Base-by-base conservation (phyloP, 2,797 vertebrate genomes). In the Acanthis flammea region DNA sequence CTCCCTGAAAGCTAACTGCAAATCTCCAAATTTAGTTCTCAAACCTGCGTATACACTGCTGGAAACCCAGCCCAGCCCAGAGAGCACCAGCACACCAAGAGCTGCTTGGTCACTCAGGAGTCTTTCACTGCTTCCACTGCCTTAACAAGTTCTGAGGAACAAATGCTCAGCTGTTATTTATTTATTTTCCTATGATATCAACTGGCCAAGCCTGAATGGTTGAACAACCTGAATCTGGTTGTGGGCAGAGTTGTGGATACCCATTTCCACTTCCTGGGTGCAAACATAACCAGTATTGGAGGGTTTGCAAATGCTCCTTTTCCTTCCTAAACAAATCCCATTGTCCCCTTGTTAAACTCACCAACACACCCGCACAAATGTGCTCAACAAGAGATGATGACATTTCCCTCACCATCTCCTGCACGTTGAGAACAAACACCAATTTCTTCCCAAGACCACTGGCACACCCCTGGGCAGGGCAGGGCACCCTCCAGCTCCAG, bases 341-440 rank as follows among this genome's bases (percentile, higher is more conserved):
- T 6, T 13, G 45, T 31, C 44, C 3, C 12, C 42, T 11, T 4
- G n/a, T 23, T 31, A 11, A 50, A 60, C 10, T 4, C 1, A 31
- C 0, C 1, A 63, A 7, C 16, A 48, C 11, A 16, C 2, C 0
- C 19, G 4, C 2, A 10, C 4, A 8, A 21, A 44, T 0, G 27
- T 4, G 24, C n/a, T 50, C 35, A 39, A 4, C 1, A 10, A 47
- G 60, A 50, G 35, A 13, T 22, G 35, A 27, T 24, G 42, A 4
- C 41, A 35, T 30, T 72, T 37, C 60, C 41, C 35, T 33, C 39
- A 10, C 1, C 3, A 70, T 2, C 19, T 28, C 8, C 44, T n/a
- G 39, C 70, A 10, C n/a, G 7, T 0, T 16, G 31, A 78, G 45
- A 70, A 16, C 39, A 23, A 4, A 23, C 1, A 7, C 6, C 31